Conservation (phyloP, 2,797 vertebrate species). For the Etheostoma nigrum region DNA sequence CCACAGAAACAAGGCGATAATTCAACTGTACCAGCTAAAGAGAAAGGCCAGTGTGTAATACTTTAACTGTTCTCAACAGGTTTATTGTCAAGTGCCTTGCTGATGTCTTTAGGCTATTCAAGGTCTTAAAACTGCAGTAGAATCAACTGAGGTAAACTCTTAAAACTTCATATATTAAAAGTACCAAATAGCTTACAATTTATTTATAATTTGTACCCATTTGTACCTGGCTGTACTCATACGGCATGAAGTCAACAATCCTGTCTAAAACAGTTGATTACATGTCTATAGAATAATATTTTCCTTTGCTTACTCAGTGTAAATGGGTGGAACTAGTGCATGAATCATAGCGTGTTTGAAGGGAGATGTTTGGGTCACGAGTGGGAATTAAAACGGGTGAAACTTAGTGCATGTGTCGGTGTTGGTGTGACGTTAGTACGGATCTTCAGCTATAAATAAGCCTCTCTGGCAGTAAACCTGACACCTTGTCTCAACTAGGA, state of each 20-base stretch:
- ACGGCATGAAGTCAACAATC: background rate
- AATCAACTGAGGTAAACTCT: conserved; percentile 7
- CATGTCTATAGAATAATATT: background rate
- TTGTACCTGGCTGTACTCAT: background rate
- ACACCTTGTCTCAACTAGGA: conserved; percentile 55
- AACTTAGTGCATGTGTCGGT: conserved; percentile 18
- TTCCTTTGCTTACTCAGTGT: background rate
- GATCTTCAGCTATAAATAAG: conserved; percentile 75
- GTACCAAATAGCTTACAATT: background rate
- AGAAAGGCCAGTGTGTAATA: conserved; percentile 71
- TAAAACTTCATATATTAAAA: background rate
- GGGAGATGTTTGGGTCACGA: conserved; percentile 37
- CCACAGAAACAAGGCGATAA: conserved; percentile 37
- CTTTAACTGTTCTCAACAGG: conserved; percentile 52
- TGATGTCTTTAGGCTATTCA: background rate
- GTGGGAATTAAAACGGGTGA: conserved; percentile 41
- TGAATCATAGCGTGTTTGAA: conserved; percentile 39
- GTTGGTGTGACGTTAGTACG: conserved; percentile 37
- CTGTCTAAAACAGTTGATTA: background rate
- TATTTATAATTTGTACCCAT: background rate
- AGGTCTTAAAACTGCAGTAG: conserved; percentile 9
- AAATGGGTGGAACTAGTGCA: conserved; percentile 18
- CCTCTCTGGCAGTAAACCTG: conserved; percentile 60
- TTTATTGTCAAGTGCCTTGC: background rate
- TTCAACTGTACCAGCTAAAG: conserved; percentile 50